Evolutionary conservation across 2,113 vertebrate genomes (phyloP).

Genomic region (Corythaeola cristata): DNA sequence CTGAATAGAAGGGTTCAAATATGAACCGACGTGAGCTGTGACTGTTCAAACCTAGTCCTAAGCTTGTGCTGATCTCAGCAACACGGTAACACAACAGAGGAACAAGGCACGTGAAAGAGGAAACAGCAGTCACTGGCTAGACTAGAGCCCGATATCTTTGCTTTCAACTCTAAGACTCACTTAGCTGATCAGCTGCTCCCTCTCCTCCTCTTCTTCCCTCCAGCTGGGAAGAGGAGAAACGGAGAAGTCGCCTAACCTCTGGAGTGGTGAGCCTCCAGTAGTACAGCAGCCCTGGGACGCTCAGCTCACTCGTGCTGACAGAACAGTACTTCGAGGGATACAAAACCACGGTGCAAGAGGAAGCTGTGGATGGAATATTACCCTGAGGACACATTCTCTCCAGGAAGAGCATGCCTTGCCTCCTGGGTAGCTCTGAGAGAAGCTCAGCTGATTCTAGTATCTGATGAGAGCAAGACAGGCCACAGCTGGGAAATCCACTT

Average conservation of each 20-base stretch:
- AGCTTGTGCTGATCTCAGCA: not conserved
- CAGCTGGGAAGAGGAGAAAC: not conserved
- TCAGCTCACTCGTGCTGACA: not conserved
- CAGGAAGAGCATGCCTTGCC: not conserved
- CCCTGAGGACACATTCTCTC: not conserved
- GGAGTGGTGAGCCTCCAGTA: not conserved
- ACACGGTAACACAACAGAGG: not conserved
- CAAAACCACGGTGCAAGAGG: not conserved
- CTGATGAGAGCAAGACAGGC: not conserved
- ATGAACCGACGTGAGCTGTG: conserved; percentile 37
- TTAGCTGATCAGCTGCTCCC: not conserved
- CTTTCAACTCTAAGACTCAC: not conserved
- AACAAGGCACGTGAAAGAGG: not conserved
- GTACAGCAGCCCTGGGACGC: not conserved
- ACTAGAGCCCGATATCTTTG: not conserved
- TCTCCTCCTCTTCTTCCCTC: not conserved
- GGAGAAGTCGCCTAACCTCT: not conserved
- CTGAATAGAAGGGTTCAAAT: conserved; percentile 68
- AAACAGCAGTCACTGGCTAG: not conserved
- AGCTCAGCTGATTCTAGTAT: not conserved
- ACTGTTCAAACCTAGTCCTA: not conserved
- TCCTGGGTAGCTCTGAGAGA: not conserved
- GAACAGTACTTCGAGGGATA: not conserved
- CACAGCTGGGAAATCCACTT: not conserved
- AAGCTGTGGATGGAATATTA: not conserved